These are phyloP conservation scores for Romanogobio albipinnatus DNA, from an alignment of 2,113 vertebrate genomes.

Conservation along the genomic window DNA sequence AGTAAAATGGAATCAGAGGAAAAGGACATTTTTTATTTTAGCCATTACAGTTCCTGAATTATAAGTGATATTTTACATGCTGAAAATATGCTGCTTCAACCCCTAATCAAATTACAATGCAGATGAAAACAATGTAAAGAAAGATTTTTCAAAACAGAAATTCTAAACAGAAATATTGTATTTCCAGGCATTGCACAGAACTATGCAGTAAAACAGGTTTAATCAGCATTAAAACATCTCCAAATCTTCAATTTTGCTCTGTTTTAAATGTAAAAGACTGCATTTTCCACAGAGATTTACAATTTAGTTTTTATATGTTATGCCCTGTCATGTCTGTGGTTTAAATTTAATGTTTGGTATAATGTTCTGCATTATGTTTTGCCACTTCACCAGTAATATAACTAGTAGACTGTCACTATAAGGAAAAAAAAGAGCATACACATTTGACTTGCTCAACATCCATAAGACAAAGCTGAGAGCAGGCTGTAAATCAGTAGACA, in stretches of 20 bases:
- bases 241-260: not conserved
- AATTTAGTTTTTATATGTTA: not conserved
- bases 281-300: not conserved
- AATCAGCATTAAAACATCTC: not conserved
- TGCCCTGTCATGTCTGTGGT: not conserved
- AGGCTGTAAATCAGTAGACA: not conserved
- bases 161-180: not conserved
- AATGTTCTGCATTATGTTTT: not conserved
- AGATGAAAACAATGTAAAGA: not conserved
- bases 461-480: not conserved
- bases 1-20: too few relatives aligned
- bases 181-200: too few relatives aligned
- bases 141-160: not conserved
- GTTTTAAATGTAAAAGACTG: not conserved
- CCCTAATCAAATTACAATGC: not conserved
- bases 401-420: not conserved
- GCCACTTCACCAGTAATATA: not conserved
- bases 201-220: not conserved
- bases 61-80: too few relatives aligned
- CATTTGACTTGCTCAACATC: not conserved
- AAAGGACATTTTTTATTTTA: too few relatives aligned
- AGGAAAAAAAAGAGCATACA: not conserved
- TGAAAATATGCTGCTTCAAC: too few relatives aligned
- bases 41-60: too few relatives aligned
- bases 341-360: not conserved